These are phyloP conservation scores for Ptyas mucosa DNA, from an alignment of 2,113 vertebrate genomes.

Conservation along the genomic window DNA sequence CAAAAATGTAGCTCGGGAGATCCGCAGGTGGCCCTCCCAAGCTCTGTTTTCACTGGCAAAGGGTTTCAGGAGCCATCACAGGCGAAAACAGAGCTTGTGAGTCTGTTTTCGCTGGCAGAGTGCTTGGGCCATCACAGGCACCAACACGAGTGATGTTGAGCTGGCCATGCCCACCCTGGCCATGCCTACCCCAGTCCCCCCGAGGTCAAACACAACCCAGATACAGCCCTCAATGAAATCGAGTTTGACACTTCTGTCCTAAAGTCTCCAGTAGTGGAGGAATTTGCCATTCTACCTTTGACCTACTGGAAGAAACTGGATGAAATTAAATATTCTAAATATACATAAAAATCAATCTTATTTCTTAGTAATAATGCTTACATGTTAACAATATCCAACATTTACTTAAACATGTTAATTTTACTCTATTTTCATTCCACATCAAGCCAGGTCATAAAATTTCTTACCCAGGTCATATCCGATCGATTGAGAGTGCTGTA, in stretches of 20 bases:
- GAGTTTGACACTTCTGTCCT: background rate
- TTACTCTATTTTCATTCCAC: constrained; percentile 5
- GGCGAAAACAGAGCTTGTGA: no score
- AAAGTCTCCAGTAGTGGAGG: background rate
- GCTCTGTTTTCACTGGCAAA: no score
- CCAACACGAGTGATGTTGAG: no score
- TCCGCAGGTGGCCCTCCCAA: no score
- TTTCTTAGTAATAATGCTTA: background rate
- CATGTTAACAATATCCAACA: constrained; percentile 4
- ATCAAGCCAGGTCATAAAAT: background rate
- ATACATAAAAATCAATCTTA: background rate
- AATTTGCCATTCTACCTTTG: background rate
- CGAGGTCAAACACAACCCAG: no score
- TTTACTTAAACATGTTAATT: constrained; percentile 17
- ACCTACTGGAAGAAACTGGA: background rate
- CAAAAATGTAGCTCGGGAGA: no score
- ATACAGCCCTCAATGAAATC: no score
- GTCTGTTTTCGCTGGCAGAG: no score
- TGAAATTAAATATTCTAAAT: background rate
- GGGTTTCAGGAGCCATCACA: no score
- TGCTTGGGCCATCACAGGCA: no score
- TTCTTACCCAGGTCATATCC: constrained; percentile 87
- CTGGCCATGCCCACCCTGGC: no score
- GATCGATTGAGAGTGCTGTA: constrained; percentile 79
- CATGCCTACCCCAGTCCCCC: no score